These are phyloP conservation scores for Brachyptera putata DNA, from an alignment of 2,888 invertebrate species.

Conservation along the genomic window DNA sequence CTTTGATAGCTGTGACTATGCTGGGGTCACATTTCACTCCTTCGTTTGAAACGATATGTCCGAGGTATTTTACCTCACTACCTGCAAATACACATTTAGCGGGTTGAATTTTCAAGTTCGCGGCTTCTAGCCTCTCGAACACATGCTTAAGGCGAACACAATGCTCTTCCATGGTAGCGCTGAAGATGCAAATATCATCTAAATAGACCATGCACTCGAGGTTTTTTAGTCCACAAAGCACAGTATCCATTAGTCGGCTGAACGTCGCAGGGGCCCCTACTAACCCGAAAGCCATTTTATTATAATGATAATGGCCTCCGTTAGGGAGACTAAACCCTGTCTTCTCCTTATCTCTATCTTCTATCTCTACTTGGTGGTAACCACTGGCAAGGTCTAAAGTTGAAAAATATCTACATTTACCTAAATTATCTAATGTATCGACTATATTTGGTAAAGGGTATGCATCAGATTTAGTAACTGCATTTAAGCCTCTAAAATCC, in stretches of 20 bases:
- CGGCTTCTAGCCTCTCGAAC: no score
- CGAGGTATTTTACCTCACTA: slow-evolving; percentile 27
- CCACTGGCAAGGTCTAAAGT: slow-evolving; percentile 20
- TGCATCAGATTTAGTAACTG: neutral
- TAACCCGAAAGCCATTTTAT: no score
- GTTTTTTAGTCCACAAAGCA: neutral
- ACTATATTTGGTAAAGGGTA: slow-evolving; percentile 20
- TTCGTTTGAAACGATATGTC: slow-evolving; percentile 29
- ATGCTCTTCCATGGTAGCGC: neutral
- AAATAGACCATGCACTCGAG: neutral
- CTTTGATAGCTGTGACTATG: no score
- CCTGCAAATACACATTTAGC: slow-evolving; percentile 21
- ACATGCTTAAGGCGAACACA: neutral
- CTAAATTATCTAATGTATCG: slow-evolving; percentile 18
- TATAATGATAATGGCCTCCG: neutral
- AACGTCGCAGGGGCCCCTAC: neutral
- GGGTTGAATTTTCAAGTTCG: no score
- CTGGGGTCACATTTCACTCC: no score
- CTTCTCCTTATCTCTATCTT: slow-evolving; percentile 14
- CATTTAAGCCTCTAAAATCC: neutral
- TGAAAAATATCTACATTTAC: slow-evolving; percentile 15
- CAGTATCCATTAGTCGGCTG: neutral
- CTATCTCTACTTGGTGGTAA: slow-evolving; percentile 19
- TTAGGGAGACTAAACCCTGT: slow-evolving; percentile 16
- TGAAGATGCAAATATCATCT: neutral